These are phyloP conservation scores for Sinhomidia bicolor DNA, from an alignment of 2,888 invertebrate genomes.

Conservation along the genomic window DNA sequence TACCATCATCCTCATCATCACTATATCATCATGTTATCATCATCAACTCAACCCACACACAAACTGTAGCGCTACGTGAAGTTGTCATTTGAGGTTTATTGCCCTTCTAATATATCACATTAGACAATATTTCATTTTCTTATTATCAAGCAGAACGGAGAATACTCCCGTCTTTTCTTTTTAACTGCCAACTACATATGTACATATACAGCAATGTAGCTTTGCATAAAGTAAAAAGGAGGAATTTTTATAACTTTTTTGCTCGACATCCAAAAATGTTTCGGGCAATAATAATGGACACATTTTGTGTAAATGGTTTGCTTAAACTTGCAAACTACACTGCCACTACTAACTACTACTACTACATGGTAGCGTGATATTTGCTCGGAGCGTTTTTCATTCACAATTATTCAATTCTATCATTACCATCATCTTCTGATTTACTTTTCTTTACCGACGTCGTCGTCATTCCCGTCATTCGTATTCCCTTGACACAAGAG, in stretches of 20 bases:
- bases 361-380: background rate
- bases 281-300: conserved; percentile 29
- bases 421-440: background rate
- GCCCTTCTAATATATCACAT: conserved; percentile 60
- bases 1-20: background rate
- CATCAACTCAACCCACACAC: conserved; percentile 10
- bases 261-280: conserved; percentile 12
- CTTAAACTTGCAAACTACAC: no score
- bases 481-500: background rate
- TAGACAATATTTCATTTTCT: conserved; percentile 42
- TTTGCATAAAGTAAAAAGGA: background rate
- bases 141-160: background rate
- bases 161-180: background rate
- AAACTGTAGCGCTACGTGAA: conserved; percentile 21
- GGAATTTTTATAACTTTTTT: background rate
- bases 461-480: background rate
- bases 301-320: background rate
- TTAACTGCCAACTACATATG: background rate
- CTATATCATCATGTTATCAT: no score
- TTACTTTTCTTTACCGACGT: background rate
- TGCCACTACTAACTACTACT: background rate
- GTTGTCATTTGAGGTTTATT: conserved; percentile 56
- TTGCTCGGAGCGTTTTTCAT: background rate
- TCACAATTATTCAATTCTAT: conserved; percentile 5
- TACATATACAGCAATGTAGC: no score